Percentiles rank a stretch among this genome's conserved stretches.
These are phyloP conservation scores for Drosophila pseudoananassae DNA, from an alignment of 1,140 invertebrate genomes.

Conservation along the genomic window DNA sequence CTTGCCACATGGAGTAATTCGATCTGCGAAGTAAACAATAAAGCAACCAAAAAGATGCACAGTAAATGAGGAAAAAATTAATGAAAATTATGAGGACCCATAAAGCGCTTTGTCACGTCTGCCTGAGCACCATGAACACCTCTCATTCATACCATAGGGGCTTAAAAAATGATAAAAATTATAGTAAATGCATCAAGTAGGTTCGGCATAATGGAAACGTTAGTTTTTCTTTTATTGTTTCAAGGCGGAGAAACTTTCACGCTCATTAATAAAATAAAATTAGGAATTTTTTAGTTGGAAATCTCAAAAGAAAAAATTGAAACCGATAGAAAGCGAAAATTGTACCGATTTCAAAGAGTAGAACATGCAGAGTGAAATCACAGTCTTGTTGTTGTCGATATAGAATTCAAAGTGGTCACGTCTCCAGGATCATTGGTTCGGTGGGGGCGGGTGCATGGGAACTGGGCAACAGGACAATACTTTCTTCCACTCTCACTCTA, in stretches of 20 bases:
- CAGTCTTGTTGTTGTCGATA: conserved; percentile 44
- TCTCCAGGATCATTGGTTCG: conserved; percentile 40
- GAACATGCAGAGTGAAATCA: conserved; percentile 34
- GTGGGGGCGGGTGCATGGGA: conserved; percentile 12
- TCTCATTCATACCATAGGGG: background rate
- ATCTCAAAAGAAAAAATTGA: conserved; percentile 14
- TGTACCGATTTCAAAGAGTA: conserved; percentile 18
- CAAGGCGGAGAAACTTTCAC: conserved; percentile 70
- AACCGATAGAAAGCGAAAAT: background rate
- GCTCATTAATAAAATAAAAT: conserved; percentile 56
- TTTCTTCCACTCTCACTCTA: conserved; percentile 30
- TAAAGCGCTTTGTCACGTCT: conserved; percentile 65
- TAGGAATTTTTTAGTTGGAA: conserved; percentile 27
- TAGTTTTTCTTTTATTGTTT: conserved; percentile 69
- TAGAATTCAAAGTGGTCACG: conserved; percentile 31
- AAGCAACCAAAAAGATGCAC: conserved; percentile 26
- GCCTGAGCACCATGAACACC: conserved; percentile 44
- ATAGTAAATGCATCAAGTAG: conserved; percentile 55
- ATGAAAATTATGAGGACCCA: conserved; percentile 42
- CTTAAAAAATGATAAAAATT: conserved; percentile 42
- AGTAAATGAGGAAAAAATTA: conserved; percentile 33
- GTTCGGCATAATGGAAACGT: conserved; percentile 66
- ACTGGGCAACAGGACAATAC: background rate
- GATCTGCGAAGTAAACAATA: conserved; percentile 50
- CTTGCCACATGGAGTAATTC: conserved; percentile 63